Evolutionary conservation across 2,797 vertebrate species (phyloP).

Genomic region (Characodon lateralis): DNA sequence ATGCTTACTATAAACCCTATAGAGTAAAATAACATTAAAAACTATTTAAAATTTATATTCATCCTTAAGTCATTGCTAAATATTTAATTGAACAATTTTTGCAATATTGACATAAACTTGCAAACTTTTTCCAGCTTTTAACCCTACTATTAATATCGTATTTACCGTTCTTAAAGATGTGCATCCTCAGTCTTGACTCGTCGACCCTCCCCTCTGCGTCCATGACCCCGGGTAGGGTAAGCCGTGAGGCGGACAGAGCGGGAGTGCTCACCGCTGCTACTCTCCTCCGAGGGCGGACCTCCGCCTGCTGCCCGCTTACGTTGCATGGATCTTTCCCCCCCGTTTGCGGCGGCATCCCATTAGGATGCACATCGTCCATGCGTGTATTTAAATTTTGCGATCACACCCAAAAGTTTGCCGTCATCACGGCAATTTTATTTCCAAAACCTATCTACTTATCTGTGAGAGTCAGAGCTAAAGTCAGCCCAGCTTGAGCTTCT

Average conservation of each 20-base stretch:
- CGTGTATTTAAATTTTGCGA: not conserved
- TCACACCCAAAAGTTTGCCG: not conserved
- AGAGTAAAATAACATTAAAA: not conserved
- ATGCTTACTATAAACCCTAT: not conserved
- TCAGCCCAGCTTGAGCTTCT: not conserved
- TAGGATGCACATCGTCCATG: not conserved
- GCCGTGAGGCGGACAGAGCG: constrained; percentile 48
- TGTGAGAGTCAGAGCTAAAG: not conserved
- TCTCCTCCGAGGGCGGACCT: constrained; percentile 15
- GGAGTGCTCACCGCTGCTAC: constrained; percentile 63
- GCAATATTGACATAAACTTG: not conserved
- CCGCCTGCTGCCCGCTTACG: not conserved
- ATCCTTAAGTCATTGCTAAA: not conserved
- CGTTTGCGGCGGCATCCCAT: not conserved
- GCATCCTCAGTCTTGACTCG: constrained; percentile 80
- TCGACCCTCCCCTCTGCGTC: constrained; percentile 83
- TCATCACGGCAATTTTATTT: not conserved
- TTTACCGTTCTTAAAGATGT: constrained; percentile 83
- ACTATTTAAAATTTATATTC: not conserved
- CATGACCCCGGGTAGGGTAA: constrained; percentile 81
- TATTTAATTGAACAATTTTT: not conserved
- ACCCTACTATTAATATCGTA: not conserved
- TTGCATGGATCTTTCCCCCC: constrained; percentile 22
- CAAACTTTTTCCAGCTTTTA: not conserved
- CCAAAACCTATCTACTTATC: not conserved